These are phyloP conservation scores for Teleopsis dalmanni DNA, from an alignment of 1,140 invertebrate species.

Conservation along the genomic window DNA sequence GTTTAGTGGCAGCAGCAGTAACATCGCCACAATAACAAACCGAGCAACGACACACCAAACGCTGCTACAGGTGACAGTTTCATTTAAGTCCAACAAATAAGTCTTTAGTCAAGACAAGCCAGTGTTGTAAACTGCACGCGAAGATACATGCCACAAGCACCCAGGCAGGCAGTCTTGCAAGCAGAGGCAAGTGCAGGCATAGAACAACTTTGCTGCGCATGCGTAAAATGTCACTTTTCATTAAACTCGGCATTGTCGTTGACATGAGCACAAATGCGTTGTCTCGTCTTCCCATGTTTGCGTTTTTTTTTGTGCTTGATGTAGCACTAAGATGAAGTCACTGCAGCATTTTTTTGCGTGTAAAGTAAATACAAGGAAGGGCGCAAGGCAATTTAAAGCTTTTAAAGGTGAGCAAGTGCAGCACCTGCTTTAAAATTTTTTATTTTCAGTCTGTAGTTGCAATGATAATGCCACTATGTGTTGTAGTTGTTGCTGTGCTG, in stretches of 20 bases:
- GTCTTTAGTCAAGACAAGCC: conserved; percentile 2
- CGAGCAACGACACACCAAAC: not conserved
- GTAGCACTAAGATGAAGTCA: not conserved
- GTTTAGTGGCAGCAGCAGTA: not conserved
- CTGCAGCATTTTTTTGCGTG: not conserved
- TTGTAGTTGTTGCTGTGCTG: not conserved
- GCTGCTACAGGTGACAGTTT: conserved; percentile 9
- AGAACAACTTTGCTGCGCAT: conserved; percentile 12
- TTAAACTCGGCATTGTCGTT: conserved; percentile 21
- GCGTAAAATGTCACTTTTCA: conserved; percentile 40
- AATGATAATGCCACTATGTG: conserved; percentile 1
- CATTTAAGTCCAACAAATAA: conserved; percentile 13
- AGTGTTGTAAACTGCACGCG: not conserved
- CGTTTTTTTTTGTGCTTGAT: no score
- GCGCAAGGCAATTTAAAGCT: not conserved
- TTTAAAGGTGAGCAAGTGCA: not conserved
- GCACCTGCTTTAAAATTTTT: conserved; percentile 5
- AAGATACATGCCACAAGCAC: not conserved
- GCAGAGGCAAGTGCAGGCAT: not conserved
- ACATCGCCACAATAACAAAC: not conserved
- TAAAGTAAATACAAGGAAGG: not conserved
- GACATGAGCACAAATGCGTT: conserved; percentile 1
- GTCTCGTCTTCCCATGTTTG: no score
- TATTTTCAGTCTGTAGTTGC: no score
- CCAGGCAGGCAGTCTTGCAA: not conserved